Evolutionary conservation across 2,113 vertebrate species (phyloP).

Genomic region (Calonectris borealis): DNA sequence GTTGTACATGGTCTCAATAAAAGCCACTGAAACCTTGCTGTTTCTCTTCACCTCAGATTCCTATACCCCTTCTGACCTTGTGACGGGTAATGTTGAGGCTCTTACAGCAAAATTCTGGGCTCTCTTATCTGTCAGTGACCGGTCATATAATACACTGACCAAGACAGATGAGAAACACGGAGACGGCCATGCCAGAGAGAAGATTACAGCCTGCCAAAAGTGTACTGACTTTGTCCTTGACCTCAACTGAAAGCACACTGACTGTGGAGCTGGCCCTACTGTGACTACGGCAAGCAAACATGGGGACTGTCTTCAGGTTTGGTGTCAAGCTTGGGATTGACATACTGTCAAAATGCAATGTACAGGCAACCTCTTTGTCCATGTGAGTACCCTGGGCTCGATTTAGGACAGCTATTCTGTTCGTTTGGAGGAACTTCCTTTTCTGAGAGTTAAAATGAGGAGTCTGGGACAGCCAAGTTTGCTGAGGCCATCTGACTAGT

Average conservation of each 20-base stretch:
- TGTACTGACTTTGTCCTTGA: background rate
- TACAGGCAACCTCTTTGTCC: background rate
- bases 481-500: background rate
- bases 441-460: background rate
- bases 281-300: background rate
- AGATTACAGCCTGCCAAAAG: background rate
- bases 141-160: background rate
- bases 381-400: fast-evolving
- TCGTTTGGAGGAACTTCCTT: background rate
- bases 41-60: background rate
- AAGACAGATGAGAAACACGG: background rate
- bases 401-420: background rate
- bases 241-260: background rate
- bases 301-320: background rate
- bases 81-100: background rate
- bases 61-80: fast-evolving
- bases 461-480: background rate
- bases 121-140: background rate
- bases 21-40: background rate
- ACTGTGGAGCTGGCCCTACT: background rate
- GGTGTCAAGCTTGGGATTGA: background rate
- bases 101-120: background rate
- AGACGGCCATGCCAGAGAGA: background rate
- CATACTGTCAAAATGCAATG: background rate
- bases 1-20: background rate